These are phyloP conservation scores for Anser cygnoides DNA, from an alignment of 2,113 vertebrate species.

Conservation along the genomic window DNA sequence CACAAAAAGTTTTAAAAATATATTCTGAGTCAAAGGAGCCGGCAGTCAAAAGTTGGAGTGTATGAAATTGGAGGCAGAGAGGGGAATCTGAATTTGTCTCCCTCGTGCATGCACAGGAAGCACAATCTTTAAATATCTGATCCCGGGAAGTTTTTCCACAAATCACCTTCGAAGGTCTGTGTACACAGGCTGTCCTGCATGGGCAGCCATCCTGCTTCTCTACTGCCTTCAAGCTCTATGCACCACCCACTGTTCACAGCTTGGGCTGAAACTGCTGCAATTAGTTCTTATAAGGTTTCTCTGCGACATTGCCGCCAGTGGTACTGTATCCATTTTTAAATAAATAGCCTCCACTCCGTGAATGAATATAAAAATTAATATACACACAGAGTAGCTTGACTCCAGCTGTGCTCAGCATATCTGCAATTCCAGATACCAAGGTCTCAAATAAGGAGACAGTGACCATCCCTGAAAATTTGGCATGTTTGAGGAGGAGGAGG, in stretches of 20 bases:
- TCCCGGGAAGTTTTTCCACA: neutral
- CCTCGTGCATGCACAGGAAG: neutral
- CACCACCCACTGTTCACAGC: neutral
- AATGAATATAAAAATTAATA: neutral
- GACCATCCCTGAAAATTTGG: neutral
- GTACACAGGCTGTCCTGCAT: fast-evolving
- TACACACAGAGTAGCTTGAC: neutral
- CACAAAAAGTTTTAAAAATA: neutral
- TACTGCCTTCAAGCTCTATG: neutral
- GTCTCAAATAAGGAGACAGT: neutral
- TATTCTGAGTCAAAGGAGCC: neutral
- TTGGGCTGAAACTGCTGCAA: neutral
- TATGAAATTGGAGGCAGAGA: neutral
- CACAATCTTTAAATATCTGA: neutral
- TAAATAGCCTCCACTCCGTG: neutral
- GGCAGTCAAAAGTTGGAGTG: neutral
- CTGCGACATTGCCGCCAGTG: neutral
- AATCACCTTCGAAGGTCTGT: neutral
- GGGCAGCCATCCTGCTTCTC: neutral
- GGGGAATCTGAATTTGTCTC: neutral
- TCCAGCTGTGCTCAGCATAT: neutral
- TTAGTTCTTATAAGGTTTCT: neutral
- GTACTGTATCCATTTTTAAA: neutral
- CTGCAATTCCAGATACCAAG: neutral
- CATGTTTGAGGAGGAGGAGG: no score